These are phyloP conservation scores for silkworm (Bombyx mori) DNA, from an alignment of 1,140 invertebrate genomes.

Conservation along the genomic window ASM3026992v2 NC_085112.1:8547501-8548000, in stretches of 20 bases:
- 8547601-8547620: slow-evolving; percentile 8
- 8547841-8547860: slow-evolving; percentile 9
- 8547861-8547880: slow-evolving; percentile 30
- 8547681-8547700: slow-evolving; percentile 41
- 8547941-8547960: slow-evolving; percentile 37
- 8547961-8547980: slow-evolving; percentile 42
- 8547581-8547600: too few species aligned
- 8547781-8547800: slow-evolving; percentile 6
- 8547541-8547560: too few species aligned
- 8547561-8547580: too few species aligned
- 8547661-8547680: slow-evolving; percentile 25
- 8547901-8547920: slow-evolving; percentile 24
- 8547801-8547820: slow-evolving; percentile 15
- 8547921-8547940: slow-evolving; percentile 37
- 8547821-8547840: slow-evolving; percentile 1
- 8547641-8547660: slow-evolving; percentile 14
- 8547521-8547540: too few species aligned
- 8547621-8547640: slow-evolving; percentile 13
- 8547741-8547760: slow-evolving; percentile 34
- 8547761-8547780: slow-evolving; percentile 26
- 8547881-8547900: slow-evolving; percentile 22
- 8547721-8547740: slow-evolving; percentile 35
- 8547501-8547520: too few species aligned
- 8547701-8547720: slow-evolving; percentile 35
- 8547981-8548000: slow-evolving; percentile 29